A percentile compares a stretch with the other conserved stretches of the same genome.
Evolutionary conservation across 1,140 invertebrate species (phyloP).

Genomic region (Prorops nasuta): DNA sequence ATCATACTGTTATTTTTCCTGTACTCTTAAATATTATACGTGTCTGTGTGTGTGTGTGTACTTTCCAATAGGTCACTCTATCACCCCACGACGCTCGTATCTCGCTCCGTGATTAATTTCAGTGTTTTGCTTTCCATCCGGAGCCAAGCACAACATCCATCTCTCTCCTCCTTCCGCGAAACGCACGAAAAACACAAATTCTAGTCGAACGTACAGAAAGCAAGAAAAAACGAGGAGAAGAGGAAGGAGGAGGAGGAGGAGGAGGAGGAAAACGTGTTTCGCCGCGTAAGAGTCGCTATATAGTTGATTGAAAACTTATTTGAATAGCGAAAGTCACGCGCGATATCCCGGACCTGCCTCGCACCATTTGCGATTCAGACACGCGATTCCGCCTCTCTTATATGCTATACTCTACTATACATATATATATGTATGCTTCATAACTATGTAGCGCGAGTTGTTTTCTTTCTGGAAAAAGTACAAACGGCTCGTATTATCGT

Average conservation of each 20-base stretch:
- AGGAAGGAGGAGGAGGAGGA: background rate
- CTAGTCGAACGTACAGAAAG: background rate
- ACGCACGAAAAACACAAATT: background rate
- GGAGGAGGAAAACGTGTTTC: constrained; percentile 11
- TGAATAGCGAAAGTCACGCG: constrained; percentile 25
- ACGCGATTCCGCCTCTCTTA: too few relatives aligned
- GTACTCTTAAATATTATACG: background rate
- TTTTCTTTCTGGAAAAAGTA: too few relatives aligned
- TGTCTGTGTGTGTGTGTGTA: background rate
- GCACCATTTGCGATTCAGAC: too few relatives aligned
- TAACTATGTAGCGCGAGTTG: too few relatives aligned
- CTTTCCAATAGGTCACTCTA: background rate
- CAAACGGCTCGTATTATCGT: background rate
- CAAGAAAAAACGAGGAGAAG: background rate
- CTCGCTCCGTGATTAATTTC: too few relatives aligned
- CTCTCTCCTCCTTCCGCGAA: too few relatives aligned
- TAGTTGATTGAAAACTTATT: constrained; percentile 14
- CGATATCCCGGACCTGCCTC: constrained; percentile 41
- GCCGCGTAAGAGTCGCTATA: too few relatives aligned
- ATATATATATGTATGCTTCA: too few relatives aligned
- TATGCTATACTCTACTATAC: too few relatives aligned
- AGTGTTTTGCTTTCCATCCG: too few relatives aligned
- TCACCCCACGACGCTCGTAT: background rate
- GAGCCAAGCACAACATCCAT: too few relatives aligned
- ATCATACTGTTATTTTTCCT: constrained; percentile 12